Percentiles rank a stretch among this genome's conserved stretches.
These are phyloP conservation scores for Bugulina stolonifera DNA, from an alignment of 2,888 invertebrate species.

Conservation along the genomic window DNA sequence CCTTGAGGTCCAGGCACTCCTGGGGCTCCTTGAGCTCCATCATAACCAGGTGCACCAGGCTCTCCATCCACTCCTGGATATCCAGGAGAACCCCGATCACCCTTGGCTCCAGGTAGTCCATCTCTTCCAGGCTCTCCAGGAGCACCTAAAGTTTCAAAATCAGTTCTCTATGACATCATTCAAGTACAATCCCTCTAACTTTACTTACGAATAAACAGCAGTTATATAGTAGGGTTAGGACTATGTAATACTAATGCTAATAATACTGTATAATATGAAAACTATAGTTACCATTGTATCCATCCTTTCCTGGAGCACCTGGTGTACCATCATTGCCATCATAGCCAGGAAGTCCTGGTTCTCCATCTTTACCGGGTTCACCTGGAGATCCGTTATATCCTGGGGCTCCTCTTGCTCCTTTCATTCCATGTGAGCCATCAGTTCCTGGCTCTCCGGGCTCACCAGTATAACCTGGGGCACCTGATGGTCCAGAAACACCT, in stretches of 20 bases:
- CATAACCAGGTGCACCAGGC: slow-evolving; percentile 24
- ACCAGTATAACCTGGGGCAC: slow-evolving; percentile 26
- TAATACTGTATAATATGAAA: background rate
- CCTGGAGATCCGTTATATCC: slow-evolving; percentile 23
- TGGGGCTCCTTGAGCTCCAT: slow-evolving; percentile 23
- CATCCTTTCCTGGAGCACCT: slow-evolving; percentile 25
- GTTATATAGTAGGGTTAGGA: no score
- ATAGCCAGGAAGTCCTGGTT: slow-evolving; percentile 21
- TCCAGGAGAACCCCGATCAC: slow-evolving; percentile 14
- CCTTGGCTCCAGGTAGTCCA: slow-evolving; percentile 13
- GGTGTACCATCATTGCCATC: background rate
- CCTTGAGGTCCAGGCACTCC: slow-evolving; percentile 27
- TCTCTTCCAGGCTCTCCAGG: slow-evolving; percentile 26
- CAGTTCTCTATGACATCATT: background rate
- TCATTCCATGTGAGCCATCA: slow-evolving; percentile 20
- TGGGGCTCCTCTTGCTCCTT: slow-evolving; percentile 24
- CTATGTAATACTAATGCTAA: background rate
- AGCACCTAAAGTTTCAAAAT: background rate
- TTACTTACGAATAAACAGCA: no score
- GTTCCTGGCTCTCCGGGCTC: slow-evolving; percentile 25
- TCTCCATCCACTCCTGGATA: slow-evolving; percentile 21
- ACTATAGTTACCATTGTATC: background rate
- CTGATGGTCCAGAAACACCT: background rate
- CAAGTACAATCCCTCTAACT: background rate
- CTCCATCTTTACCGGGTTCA: slow-evolving; percentile 15